These are phyloP conservation scores for Rhinatrema bivittatum DNA, from an alignment of 2,797 vertebrate species.

Conservation along the genomic window DNA sequence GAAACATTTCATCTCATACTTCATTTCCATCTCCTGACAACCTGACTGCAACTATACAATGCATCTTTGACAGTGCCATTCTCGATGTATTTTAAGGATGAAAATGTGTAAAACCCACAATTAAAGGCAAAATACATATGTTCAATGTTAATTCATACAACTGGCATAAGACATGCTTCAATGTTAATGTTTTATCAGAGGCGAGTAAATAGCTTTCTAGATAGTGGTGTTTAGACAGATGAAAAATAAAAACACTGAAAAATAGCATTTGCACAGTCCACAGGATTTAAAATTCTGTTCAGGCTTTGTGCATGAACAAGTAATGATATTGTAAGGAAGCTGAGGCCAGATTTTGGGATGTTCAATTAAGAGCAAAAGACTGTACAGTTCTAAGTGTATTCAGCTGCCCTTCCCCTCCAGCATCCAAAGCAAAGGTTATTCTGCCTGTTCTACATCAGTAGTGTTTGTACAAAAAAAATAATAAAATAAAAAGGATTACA, in stretches of 20 bases:
- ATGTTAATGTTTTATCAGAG: slow-evolving; percentile 43
- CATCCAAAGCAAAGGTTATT: slow-evolving; percentile 43
- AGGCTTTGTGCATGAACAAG: slow-evolving; percentile 49
- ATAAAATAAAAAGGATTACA: slow-evolving; percentile 51
- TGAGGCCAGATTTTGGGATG: slow-evolving; percentile 50
- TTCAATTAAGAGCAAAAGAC: slow-evolving; percentile 62
- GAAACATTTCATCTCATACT: too few species aligned
- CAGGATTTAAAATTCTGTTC: slow-evolving; percentile 36
- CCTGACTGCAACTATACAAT: slow-evolving; percentile 33
- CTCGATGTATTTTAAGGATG: too few species aligned
- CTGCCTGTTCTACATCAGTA: slow-evolving; percentile 44
- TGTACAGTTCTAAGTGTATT: slow-evolving; percentile 56
- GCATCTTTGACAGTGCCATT: slow-evolving; percentile 9
- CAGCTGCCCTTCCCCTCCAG: slow-evolving; percentile 61
- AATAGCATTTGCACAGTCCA: slow-evolving; percentile 35
- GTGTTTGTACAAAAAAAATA: slow-evolving; percentile 45
- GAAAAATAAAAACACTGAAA: slow-evolving; percentile 22
- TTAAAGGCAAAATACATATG: slow-evolving; percentile 7
- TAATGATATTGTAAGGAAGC: slow-evolving; percentile 47
- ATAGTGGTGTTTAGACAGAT: slow-evolving; percentile 47
- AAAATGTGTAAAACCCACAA: slow-evolving; percentile 8
- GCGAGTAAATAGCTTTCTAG: slow-evolving; percentile 54
- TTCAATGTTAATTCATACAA: slow-evolving; percentile 38
- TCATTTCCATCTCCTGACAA: slow-evolving; percentile 28
- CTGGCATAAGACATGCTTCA: slow-evolving; percentile 47